Base-by-base conservation (phyloP, 2,888 invertebrate species). In the Glomeris marginata region DNA sequence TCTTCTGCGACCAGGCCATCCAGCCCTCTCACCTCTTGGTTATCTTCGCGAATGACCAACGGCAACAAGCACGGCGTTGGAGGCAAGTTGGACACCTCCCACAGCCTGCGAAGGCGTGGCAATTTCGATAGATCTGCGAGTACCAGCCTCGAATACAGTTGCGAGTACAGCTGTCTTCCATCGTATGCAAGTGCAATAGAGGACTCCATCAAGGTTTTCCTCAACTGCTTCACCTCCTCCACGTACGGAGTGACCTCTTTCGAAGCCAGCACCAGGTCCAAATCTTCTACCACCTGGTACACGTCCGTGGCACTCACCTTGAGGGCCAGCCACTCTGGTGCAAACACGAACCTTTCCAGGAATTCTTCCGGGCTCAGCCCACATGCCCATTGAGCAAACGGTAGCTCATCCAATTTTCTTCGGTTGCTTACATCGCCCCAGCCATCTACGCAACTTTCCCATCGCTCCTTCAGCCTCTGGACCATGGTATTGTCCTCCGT, bases 371-470 rank as follows among this genome's bases (percentile, higher is more conserved):
- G 65, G 1, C 80, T 65, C 28, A 28, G 8, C 13, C 22, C 10
- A 2, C 35, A 36, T 58, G 77, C 75, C 64, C 78, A 75, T 63
- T 78, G 76, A 62, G 85, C 84, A 69, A 76, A 83, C 42, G 88
- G 86, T 45, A 87, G 72, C 67, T 88, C 87, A 64, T 83, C 82
- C 54, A 85, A 73, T 69, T 81, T 83, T 60, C 87, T 72, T 44
- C 77, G 74, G 69, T 87, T 86, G 67, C 79, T 83, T 64, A 83
- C 81, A 67, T 47, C 33, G 10, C 37, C 37, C 18, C 22, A 42
- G 11, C 47, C 36, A 36, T 20, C 43, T 43, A 34, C 43, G 43
- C 16, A 22, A 35, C 34, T 43, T 33, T 10, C 18, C 21, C 36
- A 38, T 8, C 15, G 40, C 2, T 38, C 15, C 10, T 38, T 38